A percentile compares a stretch with the other conserved stretches of the same genome.
phyloP scores from a whole-genome alignment of 92 coral and sea anemone genomes.

The Nematostella vectensis region DNA sequence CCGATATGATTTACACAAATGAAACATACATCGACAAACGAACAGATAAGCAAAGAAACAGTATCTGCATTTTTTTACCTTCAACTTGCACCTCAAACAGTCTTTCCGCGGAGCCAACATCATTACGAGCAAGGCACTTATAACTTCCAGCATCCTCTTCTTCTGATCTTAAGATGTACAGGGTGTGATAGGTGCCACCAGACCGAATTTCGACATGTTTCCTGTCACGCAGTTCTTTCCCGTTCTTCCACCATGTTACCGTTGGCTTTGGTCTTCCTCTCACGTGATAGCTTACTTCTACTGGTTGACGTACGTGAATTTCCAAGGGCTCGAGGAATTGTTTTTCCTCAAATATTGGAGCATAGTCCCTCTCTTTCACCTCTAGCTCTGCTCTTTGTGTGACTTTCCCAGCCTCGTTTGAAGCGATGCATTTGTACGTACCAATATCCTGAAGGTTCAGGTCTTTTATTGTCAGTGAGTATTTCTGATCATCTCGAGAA shows the following conservation, averaged over 20 bases:
- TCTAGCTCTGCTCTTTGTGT: conserved; percentile 29
- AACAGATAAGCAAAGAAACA: not conserved
- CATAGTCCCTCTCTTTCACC: conserved; percentile 29
- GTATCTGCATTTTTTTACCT: too few relatives aligned
- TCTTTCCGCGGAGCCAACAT: conserved; percentile 44
- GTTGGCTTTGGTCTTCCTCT: conserved; percentile 56
- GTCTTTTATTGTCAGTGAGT: conserved; percentile 34
- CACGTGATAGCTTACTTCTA: conserved; percentile 13
- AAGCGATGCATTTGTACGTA: conserved; percentile 57
- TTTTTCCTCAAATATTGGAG: conserved; percentile 39
- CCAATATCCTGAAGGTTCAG: conserved; percentile 50
- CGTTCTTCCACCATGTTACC: conserved; percentile 52
- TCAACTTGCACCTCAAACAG: conserved; percentile 42
- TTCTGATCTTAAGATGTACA: conserved; percentile 33
- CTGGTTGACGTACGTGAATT: conserved; percentile 8
- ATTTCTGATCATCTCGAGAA: conserved; percentile 37
- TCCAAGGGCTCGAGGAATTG: conserved; percentile 13
- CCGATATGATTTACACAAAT: not conserved
- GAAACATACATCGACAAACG: not conserved
- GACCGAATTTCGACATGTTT: conserved; percentile 27
- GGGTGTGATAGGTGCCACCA: conserved; percentile 20
- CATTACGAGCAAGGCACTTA: conserved; percentile 58
- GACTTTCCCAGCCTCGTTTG: conserved; percentile 53
- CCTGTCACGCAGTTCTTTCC: conserved; percentile 18
- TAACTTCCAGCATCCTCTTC: conserved; percentile 52